Conservation (phyloP, 2,113 vertebrate species). For the Tricholaema leucomelas region DNA sequence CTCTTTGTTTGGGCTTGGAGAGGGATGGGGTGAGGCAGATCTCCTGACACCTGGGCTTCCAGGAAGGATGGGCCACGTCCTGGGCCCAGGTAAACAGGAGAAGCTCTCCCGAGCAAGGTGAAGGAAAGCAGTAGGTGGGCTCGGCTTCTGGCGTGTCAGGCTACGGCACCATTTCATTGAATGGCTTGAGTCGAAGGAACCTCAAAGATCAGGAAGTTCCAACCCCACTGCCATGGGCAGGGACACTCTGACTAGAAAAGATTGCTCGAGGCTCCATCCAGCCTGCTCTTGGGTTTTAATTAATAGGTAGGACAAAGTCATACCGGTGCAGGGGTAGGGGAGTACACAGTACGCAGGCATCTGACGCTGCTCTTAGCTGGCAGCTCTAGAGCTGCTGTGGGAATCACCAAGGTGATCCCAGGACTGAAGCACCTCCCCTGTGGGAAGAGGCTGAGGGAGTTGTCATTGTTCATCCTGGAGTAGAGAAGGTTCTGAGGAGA, state of each 20-base stretch:
- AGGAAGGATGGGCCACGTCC: neutral
- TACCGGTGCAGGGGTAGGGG: too few relatives aligned
- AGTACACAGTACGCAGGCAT: neutral
- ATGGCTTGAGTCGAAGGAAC: too few relatives aligned
- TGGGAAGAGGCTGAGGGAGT: too few relatives aligned
- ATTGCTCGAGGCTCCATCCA: too few relatives aligned
- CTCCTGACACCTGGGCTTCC: neutral
- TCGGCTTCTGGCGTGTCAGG: neutral
- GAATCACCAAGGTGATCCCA: too few relatives aligned
- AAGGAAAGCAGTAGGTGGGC: neutral
- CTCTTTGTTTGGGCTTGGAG: conserved; percentile 26
- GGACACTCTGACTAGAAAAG: too few relatives aligned
- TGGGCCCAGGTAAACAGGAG: neutral
- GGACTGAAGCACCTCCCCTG: too few relatives aligned
- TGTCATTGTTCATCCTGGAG: too few relatives aligned
- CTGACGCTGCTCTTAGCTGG: neutral
- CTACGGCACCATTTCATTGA: neutral
- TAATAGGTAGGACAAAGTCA: neutral
- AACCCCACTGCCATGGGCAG: too few relatives aligned
- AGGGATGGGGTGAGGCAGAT: neutral
- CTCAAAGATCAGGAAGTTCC: too few relatives aligned
- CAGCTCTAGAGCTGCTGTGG: neutral
- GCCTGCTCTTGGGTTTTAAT: neutral
- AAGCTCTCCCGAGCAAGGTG: neutral
- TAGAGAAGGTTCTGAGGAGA: too few relatives aligned